Evolutionary conservation across 2,113 vertebrate species (phyloP), one percentile per base, ranked within the genome.

Genomic region (Sturnira hondurensis): DNA sequence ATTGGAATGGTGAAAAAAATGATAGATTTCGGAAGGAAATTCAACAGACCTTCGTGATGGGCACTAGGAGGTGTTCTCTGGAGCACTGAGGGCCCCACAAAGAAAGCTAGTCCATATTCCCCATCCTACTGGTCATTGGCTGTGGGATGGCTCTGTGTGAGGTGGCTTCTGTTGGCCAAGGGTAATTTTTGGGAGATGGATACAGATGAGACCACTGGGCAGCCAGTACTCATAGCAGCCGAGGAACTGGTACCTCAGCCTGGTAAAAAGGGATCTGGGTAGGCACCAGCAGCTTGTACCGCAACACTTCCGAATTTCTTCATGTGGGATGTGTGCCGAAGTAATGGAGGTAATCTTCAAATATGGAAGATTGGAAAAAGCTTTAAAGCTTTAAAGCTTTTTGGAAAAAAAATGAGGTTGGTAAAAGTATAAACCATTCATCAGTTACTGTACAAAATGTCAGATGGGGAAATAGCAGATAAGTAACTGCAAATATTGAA

Each of bases 401-500:
- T 33, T 11, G 50, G 83, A 61, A 41, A 81, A 56, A 22, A 76
- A 70, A 7, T 28, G 58, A 76, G n/a, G 0, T 41, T 93, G 9
- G 43, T 91, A n/a, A 58, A 96, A n/a, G 16, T 76, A 86, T 85
- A 92, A 85, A 54, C 22, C 31, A 50, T 85, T 63, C 54, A 80
- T 56, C 38, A 56, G 26, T 65, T 73, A 45, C 58, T 78, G 36
- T n/a, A 33, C 71, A 86, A 63, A 82, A 36, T 47, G 13, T 86
- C 71, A 85, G 63, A 36, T 26, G 47, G 45, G 45, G 47, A 89
- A 93, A 84, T 70, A 78, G 54, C 31, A 96, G 43, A 68, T 93
- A 97, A 78, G 52, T 91, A 74, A 93, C 47, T 89, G 24, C 36
- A 93, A 73, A 86, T 94, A 92, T 74, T 92, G 65, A 73, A 87